Evolutionary conservation across 2,888 invertebrate species (phyloP), one percentile per base, ranked within the genome.

Genomic region (Epistrophe eligans): DNA sequence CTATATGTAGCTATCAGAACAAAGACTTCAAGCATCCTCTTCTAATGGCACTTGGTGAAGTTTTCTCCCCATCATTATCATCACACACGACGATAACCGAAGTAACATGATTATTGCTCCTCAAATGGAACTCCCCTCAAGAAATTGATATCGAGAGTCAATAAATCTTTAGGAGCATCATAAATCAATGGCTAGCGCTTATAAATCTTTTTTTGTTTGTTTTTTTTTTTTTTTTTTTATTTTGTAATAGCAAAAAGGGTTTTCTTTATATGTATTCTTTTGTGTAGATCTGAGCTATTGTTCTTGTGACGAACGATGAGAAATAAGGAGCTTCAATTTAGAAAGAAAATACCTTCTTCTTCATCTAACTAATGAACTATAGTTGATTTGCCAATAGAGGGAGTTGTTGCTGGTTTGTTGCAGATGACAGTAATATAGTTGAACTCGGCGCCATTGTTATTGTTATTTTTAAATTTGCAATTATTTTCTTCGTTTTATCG

Each of bases 101-200:
- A 66, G 64, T 43, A 57, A 73, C 72, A 83, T 73, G 79, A 48
- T 72, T 70, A 70, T 70, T 72, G 77, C 57, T 77, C 58, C 66
- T 60, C 24, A 24, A 6, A 32, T 35, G 48, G 60, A 38, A 58
- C 58, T 38, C 70, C 79, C 28, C 67, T 15, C 55, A 11, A 10
- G 52, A 73, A 24, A 70, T 74, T 82, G 85, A 79, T 83, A 77
- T 76, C 72, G 74, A 66, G 72, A 87, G 82, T 88, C 84, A 84
- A 84, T 88, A 88, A 88, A 88, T 88, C 88, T 81, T 84, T 67
- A 73, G 50, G 19, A 62, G 79, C 50, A 74, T 84, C 88, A 83
- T 88, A 88, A 88, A 88, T 88, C 88, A 88, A 73, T 77, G 80
- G 64, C 71, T 71, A 70, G 64, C 38, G 70, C 52, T 50, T 73